Conservation (phyloP, 2,888 invertebrate genomes). For the Rhogogaster chlorosoma region DNA sequence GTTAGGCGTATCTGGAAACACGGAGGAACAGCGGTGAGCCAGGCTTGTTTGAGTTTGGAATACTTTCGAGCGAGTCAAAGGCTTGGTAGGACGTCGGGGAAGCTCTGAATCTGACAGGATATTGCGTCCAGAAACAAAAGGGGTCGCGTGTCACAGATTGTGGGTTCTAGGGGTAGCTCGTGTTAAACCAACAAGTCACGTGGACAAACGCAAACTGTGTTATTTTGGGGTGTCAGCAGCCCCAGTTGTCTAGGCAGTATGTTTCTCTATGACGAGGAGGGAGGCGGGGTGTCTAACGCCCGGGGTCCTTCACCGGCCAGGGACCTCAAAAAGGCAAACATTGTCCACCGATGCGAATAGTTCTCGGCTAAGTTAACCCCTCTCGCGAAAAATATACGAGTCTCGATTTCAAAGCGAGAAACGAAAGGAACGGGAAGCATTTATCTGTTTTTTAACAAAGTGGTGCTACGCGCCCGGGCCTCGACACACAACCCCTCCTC, state of each 20-base stretch:
- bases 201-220: conserved; percentile 53
- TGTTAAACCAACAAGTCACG: conserved; percentile 54
- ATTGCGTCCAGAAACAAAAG: conserved; percentile 52
- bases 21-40: neutral
- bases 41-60: conserved; percentile 3
- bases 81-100: neutral
- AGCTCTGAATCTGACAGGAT: conserved; percentile 53
- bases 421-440: neutral
- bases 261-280: neutral
- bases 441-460: neutral
- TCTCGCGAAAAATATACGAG: neutral
- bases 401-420: neutral
- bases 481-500: neutral
- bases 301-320: neutral
- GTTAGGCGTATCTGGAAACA: neutral
- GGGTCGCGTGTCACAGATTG: conserved; percentile 53
- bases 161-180: conserved; percentile 41
- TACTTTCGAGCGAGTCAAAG: neutral
- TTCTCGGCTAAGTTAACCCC: neutral
- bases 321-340: conserved; percentile 39
- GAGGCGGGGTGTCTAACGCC: neutral
- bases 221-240: conserved; percentile 40
- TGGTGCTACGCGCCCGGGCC: neutral
- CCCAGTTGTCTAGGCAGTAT: conserved; percentile 46
- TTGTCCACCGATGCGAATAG: conserved; percentile 25